A percentile compares a stretch with the other conserved stretches of the same genome.
These are phyloP conservation scores for Leptinotarsa tumamoca DNA, from an alignment of 2,888 invertebrate genomes.

Conservation along the genomic window DNA sequence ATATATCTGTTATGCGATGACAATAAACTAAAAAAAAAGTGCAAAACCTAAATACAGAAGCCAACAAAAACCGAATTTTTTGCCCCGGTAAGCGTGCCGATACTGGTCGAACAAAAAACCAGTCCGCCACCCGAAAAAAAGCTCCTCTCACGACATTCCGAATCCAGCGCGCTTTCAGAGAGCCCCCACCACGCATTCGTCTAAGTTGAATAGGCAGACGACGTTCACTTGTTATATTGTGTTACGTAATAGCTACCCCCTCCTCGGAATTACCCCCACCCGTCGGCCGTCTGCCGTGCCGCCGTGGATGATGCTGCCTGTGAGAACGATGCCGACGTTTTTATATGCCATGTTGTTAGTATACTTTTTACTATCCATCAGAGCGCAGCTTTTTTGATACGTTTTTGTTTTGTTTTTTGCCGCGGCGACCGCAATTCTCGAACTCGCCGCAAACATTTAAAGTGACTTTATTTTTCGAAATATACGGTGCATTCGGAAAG, in stretches of 20 bases:
- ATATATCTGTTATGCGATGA: slow-evolving; percentile 29
- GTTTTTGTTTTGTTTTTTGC: slow-evolving; percentile 54
- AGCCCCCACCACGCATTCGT: slow-evolving; percentile 43
- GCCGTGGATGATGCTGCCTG: slow-evolving; percentile 61
- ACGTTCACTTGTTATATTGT: slow-evolving; percentile 60
- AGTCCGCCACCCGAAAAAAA: slow-evolving; percentile 39
- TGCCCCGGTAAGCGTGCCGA: slow-evolving; percentile 45
- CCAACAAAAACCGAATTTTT: slow-evolving; percentile 47
- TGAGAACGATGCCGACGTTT: slow-evolving; percentile 60
- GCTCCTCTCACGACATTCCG: slow-evolving; percentile 35
- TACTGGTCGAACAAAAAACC: slow-evolving; percentile 38
- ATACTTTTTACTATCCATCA: slow-evolving; percentile 65
- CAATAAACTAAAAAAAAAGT: slow-evolving; percentile 35
- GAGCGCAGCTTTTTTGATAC: slow-evolving; percentile 60
- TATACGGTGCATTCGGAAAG: slow-evolving; percentile 18
- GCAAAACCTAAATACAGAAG: slow-evolving; percentile 47
- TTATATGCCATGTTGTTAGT: slow-evolving; percentile 65
- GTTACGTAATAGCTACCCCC: slow-evolving; percentile 61
- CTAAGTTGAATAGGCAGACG: slow-evolving; percentile 52
- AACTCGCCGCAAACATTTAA: slow-evolving; percentile 29
- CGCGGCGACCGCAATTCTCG: slow-evolving; percentile 43
- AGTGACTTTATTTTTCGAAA: slow-evolving; percentile 32
- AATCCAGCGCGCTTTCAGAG: slow-evolving; percentile 39
- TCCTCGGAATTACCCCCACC: slow-evolving; percentile 56
- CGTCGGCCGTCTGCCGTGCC: slow-evolving; percentile 46